Conservation (phyloP, 2,797 vertebrate genomes). For the Telmatherina bonti region DNA sequence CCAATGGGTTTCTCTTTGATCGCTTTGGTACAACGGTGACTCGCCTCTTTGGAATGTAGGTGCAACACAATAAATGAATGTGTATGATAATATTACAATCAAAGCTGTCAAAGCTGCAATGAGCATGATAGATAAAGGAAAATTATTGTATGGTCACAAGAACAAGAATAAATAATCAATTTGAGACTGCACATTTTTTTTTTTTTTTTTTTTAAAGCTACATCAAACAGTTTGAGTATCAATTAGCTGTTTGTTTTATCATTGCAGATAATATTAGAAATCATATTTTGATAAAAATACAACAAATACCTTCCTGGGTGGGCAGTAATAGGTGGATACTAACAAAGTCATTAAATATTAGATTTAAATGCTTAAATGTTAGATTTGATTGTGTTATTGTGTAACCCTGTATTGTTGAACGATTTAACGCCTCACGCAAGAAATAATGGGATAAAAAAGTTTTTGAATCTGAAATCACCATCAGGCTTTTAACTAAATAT, state of each 20-base stretch:
- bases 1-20: conserved; percentile 90
- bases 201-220: neutral
- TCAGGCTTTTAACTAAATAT: too few species aligned
- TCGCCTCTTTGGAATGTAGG: conserved; percentile 91
- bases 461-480: too few species aligned
- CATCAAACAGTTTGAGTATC: neutral
- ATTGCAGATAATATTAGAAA: neutral
- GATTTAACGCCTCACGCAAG: too few species aligned
- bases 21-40: conserved; percentile 87
- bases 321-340: neutral
- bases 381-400: too few species aligned
- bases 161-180: neutral
- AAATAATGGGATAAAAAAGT: too few species aligned
- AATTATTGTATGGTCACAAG: neutral
- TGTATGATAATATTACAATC: neutral
- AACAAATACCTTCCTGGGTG: neutral
- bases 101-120: neutral
- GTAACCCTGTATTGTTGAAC: too few species aligned
- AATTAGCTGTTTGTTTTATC: neutral
- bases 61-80: conserved; percentile 13
- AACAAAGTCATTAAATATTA: neutral
- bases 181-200: neutral
- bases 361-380: neutral
- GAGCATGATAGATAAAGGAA: neutral
- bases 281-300: neutral